phyloP scores from a whole-genome alignment of 2,888 invertebrate genomes.

The Eulithis testata region DNA sequence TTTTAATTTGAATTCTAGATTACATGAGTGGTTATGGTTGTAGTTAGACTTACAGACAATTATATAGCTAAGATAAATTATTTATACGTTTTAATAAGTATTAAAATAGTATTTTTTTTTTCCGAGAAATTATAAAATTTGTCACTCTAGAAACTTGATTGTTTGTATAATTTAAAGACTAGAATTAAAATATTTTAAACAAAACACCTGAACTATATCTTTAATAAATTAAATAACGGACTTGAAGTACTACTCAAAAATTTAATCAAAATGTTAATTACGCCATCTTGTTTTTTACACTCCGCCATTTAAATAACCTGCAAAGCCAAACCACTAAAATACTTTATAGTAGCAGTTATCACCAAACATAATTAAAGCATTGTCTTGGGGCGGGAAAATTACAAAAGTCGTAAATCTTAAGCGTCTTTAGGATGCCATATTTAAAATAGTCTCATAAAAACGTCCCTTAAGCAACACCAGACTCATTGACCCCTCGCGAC shows the following conservation, averaged over 20 bases:
- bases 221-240: too few relatives aligned
- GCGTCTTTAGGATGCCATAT: slow-evolving; percentile 74
- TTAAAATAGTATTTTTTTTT: too few relatives aligned
- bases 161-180: too few relatives aligned
- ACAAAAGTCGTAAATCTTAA: slow-evolving; percentile 74
- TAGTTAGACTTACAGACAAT: background rate
- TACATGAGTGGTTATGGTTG: background rate
- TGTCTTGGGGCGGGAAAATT: slow-evolving; percentile 72
- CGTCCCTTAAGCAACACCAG: slow-evolving; percentile 59
- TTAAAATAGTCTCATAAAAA: slow-evolving; percentile 81
- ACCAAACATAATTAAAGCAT: slow-evolving; percentile 80
- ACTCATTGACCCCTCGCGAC: slow-evolving; percentile 13
- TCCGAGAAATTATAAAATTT: too few relatives aligned
- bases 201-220: too few relatives aligned
- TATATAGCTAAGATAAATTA: too few relatives aligned
- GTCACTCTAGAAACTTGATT: too few relatives aligned
- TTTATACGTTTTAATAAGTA: too few relatives aligned
- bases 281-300: slow-evolving; percentile 43
- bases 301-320: slow-evolving; percentile 57
- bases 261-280: slow-evolving; percentile 38
- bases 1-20: slow-evolving; percentile 28
- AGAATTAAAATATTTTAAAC: too few relatives aligned
- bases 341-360: slow-evolving; percentile 74
- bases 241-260: background rate
- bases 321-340: slow-evolving; percentile 61